Percentiles rank a stretch among this genome's conserved stretches.
These are phyloP conservation scores for Nyctalus aviator DNA, from an alignment of 2,797 vertebrate species.

Conservation along the genomic window DNA sequence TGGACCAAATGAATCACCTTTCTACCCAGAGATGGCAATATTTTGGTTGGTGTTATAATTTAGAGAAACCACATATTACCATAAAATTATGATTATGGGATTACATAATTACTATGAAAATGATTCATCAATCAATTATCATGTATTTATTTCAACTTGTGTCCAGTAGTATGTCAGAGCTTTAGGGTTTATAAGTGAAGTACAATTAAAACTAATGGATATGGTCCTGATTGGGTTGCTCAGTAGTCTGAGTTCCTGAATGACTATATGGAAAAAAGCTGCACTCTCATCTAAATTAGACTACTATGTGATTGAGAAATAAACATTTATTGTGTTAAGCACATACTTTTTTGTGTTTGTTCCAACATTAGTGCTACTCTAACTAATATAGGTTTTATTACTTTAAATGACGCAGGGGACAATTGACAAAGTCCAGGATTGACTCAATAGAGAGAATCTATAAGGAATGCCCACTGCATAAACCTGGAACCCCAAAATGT, in stretches of 20 bases:
- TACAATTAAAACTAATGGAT: not conserved
- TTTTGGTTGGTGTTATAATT: not conserved
- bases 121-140: not conserved
- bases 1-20: not conserved
- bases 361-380: not conserved
- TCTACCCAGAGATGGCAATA: not conserved
- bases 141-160: not conserved
- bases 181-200: not conserved
- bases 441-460: not conserved
- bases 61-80: slow-evolving; percentile 40
- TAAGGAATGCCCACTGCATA: not conserved
- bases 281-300: not conserved
- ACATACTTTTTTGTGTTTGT: not conserved
- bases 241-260: not conserved
- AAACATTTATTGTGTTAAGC: not conserved
- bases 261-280: not conserved
- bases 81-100: slow-evolving; percentile 2
- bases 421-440: not conserved
- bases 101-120: slow-evolving; percentile 24
- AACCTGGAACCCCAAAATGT: not conserved
- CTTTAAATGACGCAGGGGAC: not conserved
- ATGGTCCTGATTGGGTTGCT: not conserved
- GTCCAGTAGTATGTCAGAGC: not conserved
- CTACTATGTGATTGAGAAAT: not conserved
- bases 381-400: not conserved